phyloP scores from a whole-genome alignment of 2,113 vertebrate species.

The Sitta europaea region DNA sequence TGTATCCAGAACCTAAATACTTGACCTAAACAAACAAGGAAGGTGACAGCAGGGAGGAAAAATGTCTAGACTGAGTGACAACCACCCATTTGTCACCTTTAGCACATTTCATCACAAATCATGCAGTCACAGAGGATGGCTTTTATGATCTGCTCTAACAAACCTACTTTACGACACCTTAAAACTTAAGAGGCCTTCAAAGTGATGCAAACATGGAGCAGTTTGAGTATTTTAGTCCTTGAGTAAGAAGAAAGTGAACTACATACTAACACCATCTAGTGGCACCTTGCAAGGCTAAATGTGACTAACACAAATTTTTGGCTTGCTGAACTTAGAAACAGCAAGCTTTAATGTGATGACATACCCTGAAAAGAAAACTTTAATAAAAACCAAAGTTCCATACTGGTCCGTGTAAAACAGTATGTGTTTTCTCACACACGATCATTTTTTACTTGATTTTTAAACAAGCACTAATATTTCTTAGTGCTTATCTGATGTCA shows the following conservation, averaged over 20 bases:
- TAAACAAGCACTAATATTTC: neutral
- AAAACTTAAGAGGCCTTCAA: neutral
- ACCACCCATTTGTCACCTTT: neutral
- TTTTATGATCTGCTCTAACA: neutral
- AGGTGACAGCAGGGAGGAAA: neutral
- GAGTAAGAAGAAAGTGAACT: neutral
- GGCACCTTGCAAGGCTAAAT: conserved; percentile 23
- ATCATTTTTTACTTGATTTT: neutral
- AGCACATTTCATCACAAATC: neutral
- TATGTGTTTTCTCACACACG: neutral
- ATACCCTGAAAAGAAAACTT: neutral
- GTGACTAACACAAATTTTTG: neutral
- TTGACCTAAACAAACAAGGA: neutral
- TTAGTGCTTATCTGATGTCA: neutral
- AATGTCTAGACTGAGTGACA: neutral
- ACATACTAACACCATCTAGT: conserved; percentile 65
- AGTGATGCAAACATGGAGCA: neutral
- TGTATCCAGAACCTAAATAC: neutral
- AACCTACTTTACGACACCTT: neutral
- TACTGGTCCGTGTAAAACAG: neutral
- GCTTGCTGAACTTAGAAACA: neutral
- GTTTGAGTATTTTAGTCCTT: neutral
- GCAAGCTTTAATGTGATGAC: neutral
- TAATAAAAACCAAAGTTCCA: neutral
- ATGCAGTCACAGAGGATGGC: neutral